Evolutionary conservation across 1,140 invertebrate genomes (phyloP).

Genomic region (Drosophila ogumai): DNA sequence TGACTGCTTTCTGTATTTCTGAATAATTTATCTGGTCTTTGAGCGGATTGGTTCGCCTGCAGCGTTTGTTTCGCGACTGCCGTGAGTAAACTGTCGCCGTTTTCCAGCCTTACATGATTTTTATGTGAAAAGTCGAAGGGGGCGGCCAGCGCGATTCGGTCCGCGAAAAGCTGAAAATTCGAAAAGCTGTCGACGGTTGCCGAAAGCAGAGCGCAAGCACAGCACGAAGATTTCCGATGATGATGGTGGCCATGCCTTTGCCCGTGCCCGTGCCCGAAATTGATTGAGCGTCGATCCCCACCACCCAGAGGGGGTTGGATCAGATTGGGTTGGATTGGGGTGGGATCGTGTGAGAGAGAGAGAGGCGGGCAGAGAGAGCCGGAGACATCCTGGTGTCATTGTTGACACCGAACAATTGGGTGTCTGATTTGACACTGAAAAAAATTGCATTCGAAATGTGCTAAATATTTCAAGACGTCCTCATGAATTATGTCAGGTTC

Average conservation of each 20-base stretch:
- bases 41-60: constrained; percentile 36
- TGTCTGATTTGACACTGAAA: constrained; percentile 4
- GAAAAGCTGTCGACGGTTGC: constrained; percentile 42
- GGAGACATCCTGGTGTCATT: constrained; percentile 6
- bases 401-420: constrained; percentile 14
- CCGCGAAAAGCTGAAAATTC: constrained; percentile 64
- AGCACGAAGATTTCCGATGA: constrained; percentile 36
- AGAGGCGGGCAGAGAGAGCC: background rate
- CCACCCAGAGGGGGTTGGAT: background rate
- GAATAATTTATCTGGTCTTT: constrained; percentile 2
- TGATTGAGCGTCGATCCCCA: constrained; percentile 3
- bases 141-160: constrained; percentile 27
- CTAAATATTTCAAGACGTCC: constrained; percentile 1
- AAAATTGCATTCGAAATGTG: background rate
- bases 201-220: constrained; percentile 13
- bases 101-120: constrained; percentile 84
- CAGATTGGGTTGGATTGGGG: background rate
- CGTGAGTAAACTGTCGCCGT: constrained; percentile 84
- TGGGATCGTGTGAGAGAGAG: background rate
- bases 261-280: constrained; percentile 9
- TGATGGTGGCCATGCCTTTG: constrained; percentile 4
- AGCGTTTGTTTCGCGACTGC: constrained; percentile 74
- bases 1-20: background rate
- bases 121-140: constrained; percentile 78
- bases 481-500: background rate